Evolutionary conservation across 2,888 invertebrate species (phyloP), one percentile per base, ranked within the genome.

Genomic region (Oligia fasciuncula): DNA sequence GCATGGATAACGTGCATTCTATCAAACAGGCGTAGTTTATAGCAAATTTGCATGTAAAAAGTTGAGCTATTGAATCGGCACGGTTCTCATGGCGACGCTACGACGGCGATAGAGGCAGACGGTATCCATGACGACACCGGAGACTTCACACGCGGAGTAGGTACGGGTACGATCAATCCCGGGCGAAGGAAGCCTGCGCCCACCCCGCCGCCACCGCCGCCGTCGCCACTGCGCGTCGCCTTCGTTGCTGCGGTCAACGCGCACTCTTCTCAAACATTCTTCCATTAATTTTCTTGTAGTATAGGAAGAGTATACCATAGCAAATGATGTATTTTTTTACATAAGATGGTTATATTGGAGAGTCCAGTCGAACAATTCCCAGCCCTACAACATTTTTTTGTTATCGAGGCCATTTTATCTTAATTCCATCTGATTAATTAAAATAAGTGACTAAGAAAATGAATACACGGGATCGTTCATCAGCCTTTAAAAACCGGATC

Each of bases 71-170:
- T 75, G 74, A 73, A 81, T 83, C 73, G 63, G 76, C 72, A 73
- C 70, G 76, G 79, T 87, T 82, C 74, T 88, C 71, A 88, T 87
- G 90, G 91, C 91, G 91, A 84, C 91, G 87, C 76, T 87, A 89
- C 90, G 94, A 89, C 94, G 94, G 93, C 93, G 92, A 92, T 92
- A 93, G 92, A 92, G 92, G 91, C 91, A 93, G 95, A 92, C 95
- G 94, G 96, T 96, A 92, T 93, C 95, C 95, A 96, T 96, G 95
- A 90, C 94, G 92, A 96, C 95, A 90, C 90, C 85, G 91, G 93
- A 92, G 93, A 92, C 94, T 93, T 92, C 91, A 92, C 91, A 90
- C 88, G 89, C 88, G 85, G 89, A 90, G 89, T 89, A 83, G 86
- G 84, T 90, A 88, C 89, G 90, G 91, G 90, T 85, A 89, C 95